These are phyloP conservation scores for Drosophila nasuta DNA, from an alignment of 1,140 invertebrate species.

Conservation along the genomic window DNA sequence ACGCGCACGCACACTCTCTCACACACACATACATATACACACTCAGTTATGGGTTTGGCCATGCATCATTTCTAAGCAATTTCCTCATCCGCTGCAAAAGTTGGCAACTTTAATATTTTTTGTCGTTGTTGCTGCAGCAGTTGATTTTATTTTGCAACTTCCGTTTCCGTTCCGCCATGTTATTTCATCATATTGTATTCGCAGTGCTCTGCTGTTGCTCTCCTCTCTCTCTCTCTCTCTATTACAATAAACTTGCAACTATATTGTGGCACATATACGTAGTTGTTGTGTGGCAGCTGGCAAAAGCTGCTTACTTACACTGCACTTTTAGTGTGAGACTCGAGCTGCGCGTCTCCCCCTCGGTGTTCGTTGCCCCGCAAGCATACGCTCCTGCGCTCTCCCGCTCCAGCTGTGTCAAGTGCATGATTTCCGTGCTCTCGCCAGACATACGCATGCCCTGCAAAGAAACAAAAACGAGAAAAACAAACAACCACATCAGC, in stretches of 20 bases:
- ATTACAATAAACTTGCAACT: constrained; percentile 17
- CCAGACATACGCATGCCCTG: constrained; percentile 85
- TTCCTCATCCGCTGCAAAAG: constrained; percentile 69
- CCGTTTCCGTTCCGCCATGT: constrained; percentile 63
- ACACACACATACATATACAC: constrained; percentile 17
- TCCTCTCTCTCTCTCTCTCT: not conserved
- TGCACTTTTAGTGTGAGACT: constrained; percentile 88
- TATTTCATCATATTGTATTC: constrained; percentile 30
- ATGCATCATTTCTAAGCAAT: constrained; percentile 83
- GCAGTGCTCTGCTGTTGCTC: not conserved
- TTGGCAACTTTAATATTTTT: constrained; percentile 56
- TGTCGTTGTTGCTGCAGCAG: constrained; percentile 29
- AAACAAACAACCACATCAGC: constrained; percentile 18
- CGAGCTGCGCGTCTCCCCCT: constrained; percentile 88
- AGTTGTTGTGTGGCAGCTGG: constrained; percentile 8
- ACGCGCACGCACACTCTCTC: constrained; percentile 8
- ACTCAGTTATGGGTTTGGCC: constrained; percentile 42
- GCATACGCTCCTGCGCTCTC: constrained; percentile 88
- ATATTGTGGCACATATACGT: constrained; percentile 11
- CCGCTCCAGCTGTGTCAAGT: constrained; percentile 85
- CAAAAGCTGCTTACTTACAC: constrained; percentile 86
- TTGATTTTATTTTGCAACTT: constrained; percentile 76
- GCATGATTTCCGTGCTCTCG: constrained; percentile 84
- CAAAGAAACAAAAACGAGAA: constrained; percentile 32
- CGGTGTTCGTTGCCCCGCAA: constrained; percentile 89